A percentile compares a stretch with the other conserved stretches of the same genome.
phyloP scores from a whole-genome alignment of 2,797 vertebrate species.

The Morelia viridis region DNA sequence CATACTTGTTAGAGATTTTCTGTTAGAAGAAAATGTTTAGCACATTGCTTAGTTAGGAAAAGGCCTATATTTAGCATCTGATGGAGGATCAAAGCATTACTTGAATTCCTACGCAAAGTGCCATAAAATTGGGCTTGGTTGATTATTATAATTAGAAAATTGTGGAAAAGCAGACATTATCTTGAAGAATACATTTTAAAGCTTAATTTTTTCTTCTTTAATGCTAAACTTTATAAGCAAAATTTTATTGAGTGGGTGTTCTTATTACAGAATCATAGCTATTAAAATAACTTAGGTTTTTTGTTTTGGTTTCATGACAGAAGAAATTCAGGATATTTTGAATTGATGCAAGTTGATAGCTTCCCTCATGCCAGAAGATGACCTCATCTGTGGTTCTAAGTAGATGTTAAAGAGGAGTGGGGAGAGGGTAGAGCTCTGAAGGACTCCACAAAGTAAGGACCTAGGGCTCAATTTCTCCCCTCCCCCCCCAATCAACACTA shows the following conservation, averaged over 20 bases:
- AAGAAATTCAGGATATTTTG: neutral
- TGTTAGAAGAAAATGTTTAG: slow-evolving; percentile 81
- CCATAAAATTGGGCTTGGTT: slow-evolving; percentile 58
- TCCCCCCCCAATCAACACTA: neutral
- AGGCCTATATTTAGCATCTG: slow-evolving; percentile 79
- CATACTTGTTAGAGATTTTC: slow-evolving; percentile 71
- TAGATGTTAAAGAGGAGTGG: neutral
- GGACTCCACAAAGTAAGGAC: neutral
- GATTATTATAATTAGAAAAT: slow-evolving; percentile 59
- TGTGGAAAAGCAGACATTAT: slow-evolving; percentile 58
- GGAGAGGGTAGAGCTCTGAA: neutral
- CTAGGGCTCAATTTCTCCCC: neutral
- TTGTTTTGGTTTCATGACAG: neutral
- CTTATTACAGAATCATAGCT: slow-evolving; percentile 37
- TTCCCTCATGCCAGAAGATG: neutral
- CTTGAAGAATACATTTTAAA: slow-evolving; percentile 48
- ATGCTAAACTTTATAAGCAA: neutral
- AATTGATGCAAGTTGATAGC: neutral
- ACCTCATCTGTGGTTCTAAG: neutral
- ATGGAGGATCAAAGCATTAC: slow-evolving; percentile 72
- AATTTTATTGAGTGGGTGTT: slow-evolving; percentile 44
- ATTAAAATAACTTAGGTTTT: slow-evolving; percentile 39
- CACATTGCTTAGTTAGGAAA: slow-evolving; percentile 76
- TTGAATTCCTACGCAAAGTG: slow-evolving; percentile 61
- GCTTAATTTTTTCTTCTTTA: slow-evolving; percentile 49